phyloP scores from a whole-genome alignment of 2,113 vertebrate species.

The Melanostigma gelatinosum region DNA sequence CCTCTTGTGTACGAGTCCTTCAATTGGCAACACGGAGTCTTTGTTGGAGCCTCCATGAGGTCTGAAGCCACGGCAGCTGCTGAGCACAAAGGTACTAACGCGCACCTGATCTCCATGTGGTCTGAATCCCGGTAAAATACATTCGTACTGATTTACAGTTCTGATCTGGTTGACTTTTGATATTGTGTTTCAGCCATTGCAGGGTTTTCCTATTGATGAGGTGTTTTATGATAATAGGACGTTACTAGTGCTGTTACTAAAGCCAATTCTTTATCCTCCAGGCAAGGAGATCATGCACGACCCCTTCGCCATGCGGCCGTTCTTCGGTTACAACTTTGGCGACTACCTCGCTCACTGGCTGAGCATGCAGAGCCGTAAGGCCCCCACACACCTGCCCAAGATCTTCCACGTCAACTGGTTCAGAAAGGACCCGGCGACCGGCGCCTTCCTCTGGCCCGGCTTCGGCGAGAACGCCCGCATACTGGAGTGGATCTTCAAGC shows the following conservation, averaged over 20 bases:
- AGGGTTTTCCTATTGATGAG: neutral
- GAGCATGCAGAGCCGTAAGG: slow-evolving; percentile 89
- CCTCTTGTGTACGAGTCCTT: slow-evolving; percentile 96
- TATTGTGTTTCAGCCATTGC: neutral
- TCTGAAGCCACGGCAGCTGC: slow-evolving; percentile 98
- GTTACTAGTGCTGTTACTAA: neutral
- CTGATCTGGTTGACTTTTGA: neutral
- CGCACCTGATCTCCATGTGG: slow-evolving; percentile 54
- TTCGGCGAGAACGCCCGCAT: slow-evolving; percentile 94
- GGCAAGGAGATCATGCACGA: slow-evolving; percentile 97
- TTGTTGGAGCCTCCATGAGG: slow-evolving; percentile 95
- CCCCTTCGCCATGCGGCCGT: slow-evolving; percentile 98
- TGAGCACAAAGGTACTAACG: slow-evolving; percentile 90
- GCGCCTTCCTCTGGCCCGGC: slow-evolving; percentile 94
- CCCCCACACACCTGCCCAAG: slow-evolving; percentile 90
- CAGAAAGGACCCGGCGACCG: slow-evolving; percentile 87
- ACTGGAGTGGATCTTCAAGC: slow-evolving; percentile 96
- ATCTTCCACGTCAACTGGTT: slow-evolving; percentile 99
- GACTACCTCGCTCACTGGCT: slow-evolving; percentile 96
- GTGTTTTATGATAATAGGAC: neutral
- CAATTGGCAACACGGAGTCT: slow-evolving; percentile 96
- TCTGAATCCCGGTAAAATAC: neutral
- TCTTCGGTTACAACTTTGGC: slow-evolving; percentile 99
- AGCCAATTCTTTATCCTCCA: slow-evolving; percentile 53
- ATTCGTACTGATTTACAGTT: neutral